Evolutionary conservation across 2,797 vertebrate species (phyloP).

Genomic region (Cossypha polioptera): DNA sequence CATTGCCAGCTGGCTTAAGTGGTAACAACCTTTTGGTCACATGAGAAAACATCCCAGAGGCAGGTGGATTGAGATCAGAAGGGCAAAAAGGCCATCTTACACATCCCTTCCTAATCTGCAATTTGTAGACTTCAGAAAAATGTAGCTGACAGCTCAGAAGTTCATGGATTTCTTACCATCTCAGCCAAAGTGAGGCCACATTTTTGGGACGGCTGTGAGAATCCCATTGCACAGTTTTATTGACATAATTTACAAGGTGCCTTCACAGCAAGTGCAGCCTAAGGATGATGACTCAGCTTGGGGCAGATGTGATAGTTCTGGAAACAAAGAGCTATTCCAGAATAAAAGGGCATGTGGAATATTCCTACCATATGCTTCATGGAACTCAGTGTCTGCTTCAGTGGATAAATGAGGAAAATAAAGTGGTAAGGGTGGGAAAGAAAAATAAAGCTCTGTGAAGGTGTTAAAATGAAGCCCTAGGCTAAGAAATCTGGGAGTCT

Average conservation of each 20-base stretch:
- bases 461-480: neutral
- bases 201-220: neutral
- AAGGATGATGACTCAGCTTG: neutral
- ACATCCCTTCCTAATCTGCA: neutral
- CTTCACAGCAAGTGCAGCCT: neutral
- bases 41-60: neutral
- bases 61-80: constrained; percentile 12
- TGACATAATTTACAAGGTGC: neutral
- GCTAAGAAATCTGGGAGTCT: neutral
- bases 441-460: neutral
- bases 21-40: neutral
- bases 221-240: neutral
- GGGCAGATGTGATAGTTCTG: neutral
- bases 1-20: neutral
- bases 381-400: neutral
- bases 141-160: neutral
- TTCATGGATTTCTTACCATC: neutral
- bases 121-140: neutral
- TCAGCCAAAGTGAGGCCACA: neutral
- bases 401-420: neutral
- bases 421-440: neutral
- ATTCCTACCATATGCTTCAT: neutral
- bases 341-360: neutral
- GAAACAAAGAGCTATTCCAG: neutral
- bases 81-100: neutral